phyloP scores from a whole-genome alignment of 1,140 invertebrate species.

The Drosophila setifemur region DNA sequence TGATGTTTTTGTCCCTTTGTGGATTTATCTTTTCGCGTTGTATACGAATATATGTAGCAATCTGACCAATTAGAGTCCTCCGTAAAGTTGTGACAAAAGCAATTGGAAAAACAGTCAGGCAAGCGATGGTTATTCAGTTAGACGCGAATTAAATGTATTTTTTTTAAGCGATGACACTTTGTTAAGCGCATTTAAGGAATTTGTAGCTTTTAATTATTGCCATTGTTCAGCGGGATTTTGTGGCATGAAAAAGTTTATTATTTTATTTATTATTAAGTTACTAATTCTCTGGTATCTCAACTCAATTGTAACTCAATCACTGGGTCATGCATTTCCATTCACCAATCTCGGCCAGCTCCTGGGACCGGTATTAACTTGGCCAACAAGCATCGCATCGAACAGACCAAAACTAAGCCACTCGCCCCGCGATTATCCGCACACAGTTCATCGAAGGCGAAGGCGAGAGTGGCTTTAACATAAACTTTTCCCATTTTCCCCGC shows the following conservation, averaged over 20 bases:
- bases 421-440: slow-evolving; percentile 57
- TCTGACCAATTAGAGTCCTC: slow-evolving; percentile 32
- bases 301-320: no score
- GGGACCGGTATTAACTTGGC: not conserved
- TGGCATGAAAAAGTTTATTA: no score
- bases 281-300: no score
- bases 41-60: not conserved
- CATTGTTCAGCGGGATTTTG: no score
- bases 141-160: not conserved
- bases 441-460: slow-evolving; percentile 54
- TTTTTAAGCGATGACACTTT: slow-evolving; percentile 13
- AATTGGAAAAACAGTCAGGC: slow-evolving; percentile 9
- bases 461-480: slow-evolving; percentile 57
- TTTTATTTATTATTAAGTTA: no score
- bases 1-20: slow-evolving; percentile 3
- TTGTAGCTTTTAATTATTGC: not conserved
- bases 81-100: slow-evolving; percentile 31
- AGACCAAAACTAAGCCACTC: slow-evolving; percentile 47
- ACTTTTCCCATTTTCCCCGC: slow-evolving; percentile 65
- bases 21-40: slow-evolving; percentile 16
- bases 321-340: no score
- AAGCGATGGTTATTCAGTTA: slow-evolving; percentile 5
- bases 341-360: not conserved
- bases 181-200: not conserved
- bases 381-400: not conserved